Base-by-base conservation (phyloP, 1,140 invertebrate species). In the Mamestra configurata region DNA sequence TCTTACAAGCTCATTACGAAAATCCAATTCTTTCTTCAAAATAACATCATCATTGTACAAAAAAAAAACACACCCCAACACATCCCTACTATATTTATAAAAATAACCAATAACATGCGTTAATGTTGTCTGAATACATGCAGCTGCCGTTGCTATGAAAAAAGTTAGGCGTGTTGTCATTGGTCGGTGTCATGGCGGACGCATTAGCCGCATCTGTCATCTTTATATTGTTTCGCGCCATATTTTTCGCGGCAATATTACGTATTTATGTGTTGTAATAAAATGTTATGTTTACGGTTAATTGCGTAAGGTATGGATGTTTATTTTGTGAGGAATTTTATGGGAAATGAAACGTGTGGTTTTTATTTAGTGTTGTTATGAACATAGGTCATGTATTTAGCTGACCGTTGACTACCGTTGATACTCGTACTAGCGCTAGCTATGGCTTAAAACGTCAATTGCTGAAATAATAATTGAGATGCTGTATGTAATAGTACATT, bases 141-240 rank as follows among this genome's bases (percentile, higher is more conserved):
- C 91, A 93, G 92, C 90, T 93, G 92, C 90, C 88, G 88, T 80
- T 83, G 77, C 81, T 82, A 84, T 83, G 84, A 88, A 89, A 93
- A 93, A 91, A 91, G 84, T 84, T 83, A 82, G 61, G 61, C 70
- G 79, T 82, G 80, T 82, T 85, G 82, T 84, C 79, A 92, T 91
- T 91, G 91, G 91, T 84, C 77, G 86, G 49, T 75, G 73, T 80
- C 81, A 90, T 87, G 88, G 89, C 89, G 87, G 88, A 80, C 88
- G 87, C 91, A 93, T 93, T 92, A 91, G 80, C 76, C 76, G 84
- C 90, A 92, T 91, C 91, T 93, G 91, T 93, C 89, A 93, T 83
- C 86, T 87, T 86, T 79, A 89, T 91, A 89, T 91, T 89, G 90
- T 91, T 61, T 40, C 72, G 18, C 55, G 40, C 89, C 90, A 86